Evolutionary conservation across 1,140 invertebrate species (phyloP), one percentile per base, ranked within the genome.

Genomic region (Formica exsecta): DNA sequence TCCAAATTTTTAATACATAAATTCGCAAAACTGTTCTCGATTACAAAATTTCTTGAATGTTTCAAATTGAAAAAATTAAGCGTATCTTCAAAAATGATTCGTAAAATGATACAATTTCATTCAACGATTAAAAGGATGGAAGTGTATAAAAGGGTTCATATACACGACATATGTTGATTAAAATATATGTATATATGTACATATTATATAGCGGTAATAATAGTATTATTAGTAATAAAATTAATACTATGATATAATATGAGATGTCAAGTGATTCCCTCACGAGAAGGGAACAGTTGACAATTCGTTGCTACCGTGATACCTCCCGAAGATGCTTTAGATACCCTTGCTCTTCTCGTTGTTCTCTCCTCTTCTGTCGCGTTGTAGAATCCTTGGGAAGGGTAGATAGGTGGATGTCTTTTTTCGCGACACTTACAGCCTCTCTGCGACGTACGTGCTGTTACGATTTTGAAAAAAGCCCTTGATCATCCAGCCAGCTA

Each of bases 141-240:
- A 25, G 19, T 13, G 22, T 29, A 77, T 19, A 79, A 7, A 76
- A 25, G 25, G 25, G 6, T 77, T 77, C 9, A 44, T 29, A 65
- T 29, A 65, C 44, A 85, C 44, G 48, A 66, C 11, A 6, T 54
- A 64, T 61, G 41, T 85, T 77, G 73, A 85, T 85, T 85, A 85
- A 85, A 85, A 85, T 85, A 85, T 85, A 85, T 85, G 71, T 76
- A 76, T 64, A 59, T 85, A 74, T 74, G 38, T 74, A 73, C 38
- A 73, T 25, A 59, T 19, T 51, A 73, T 73, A 73, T 19, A 13
- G 41, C 29, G 16, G 41, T 59, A 74, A 57, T 41, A 59, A 25
- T 71, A 80, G 71, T 83, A 61, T 73, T 38, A 73, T 74, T 73
- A 74, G 36, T 81, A 71, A 71, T 83, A 83, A 83, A 83, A 4